Conservation (phyloP, 2,888 invertebrate species). For the Eristalis tenax region DNA sequence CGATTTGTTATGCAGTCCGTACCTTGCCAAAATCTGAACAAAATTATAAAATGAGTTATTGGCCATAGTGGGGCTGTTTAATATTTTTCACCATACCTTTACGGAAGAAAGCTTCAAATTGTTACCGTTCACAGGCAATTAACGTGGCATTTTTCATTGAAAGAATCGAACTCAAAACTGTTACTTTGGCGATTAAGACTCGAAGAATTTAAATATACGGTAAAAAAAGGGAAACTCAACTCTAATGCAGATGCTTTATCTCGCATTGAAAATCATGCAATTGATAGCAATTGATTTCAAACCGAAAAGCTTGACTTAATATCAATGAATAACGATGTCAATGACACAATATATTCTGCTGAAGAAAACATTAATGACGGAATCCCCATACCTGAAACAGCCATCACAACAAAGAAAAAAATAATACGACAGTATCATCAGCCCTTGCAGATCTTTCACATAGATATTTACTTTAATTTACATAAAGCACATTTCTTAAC, state of each 20-base stretch:
- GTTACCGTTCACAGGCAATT: constrained; percentile 75
- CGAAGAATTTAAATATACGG: constrained; percentile 74
- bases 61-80: constrained; percentile 76
- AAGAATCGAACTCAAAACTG: constrained; percentile 78
- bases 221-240: constrained; percentile 67
- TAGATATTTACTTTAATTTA: too few species aligned
- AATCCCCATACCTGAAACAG: constrained; percentile 36
- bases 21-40: too few species aligned
- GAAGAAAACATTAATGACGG: constrained; percentile 60
- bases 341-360: constrained; percentile 33
- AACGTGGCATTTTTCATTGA: constrained; percentile 77
- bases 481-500: too few species aligned
- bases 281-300: too few species aligned
- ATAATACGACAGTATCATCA: too few species aligned
- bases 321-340: not conserved
- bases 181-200: constrained; percentile 77
- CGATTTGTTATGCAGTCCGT: constrained; percentile 6
- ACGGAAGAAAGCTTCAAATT: constrained; percentile 71
- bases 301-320: not conserved
- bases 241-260: too few species aligned
- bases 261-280: constrained; percentile 15
- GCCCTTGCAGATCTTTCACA: too few species aligned
- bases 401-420: too few species aligned
- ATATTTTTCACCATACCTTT: too few species aligned
- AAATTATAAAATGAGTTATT: constrained; percentile 76